These are phyloP conservation scores for Hetaerina titia DNA, from an alignment of 2,888 invertebrate species.

Conservation along the genomic window DNA sequence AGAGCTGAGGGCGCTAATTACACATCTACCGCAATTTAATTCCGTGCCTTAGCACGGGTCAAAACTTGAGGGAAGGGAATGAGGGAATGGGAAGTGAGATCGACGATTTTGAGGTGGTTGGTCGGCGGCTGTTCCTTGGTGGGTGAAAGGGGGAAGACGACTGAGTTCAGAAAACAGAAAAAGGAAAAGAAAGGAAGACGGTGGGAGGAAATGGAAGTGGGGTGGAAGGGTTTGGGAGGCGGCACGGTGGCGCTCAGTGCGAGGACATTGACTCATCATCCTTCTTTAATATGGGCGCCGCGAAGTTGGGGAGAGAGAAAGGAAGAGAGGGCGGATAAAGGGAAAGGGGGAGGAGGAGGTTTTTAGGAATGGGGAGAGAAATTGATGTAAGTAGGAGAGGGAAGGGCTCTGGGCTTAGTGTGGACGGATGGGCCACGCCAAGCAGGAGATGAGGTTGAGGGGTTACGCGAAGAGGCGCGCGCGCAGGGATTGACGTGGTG, in stretches of 20 bases:
- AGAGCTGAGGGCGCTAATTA: neutral
- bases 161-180: neutral
- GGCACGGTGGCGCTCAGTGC: neutral
- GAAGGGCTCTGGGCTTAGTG: neutral
- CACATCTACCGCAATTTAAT: neutral
- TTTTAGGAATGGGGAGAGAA: neutral
- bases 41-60: neutral
- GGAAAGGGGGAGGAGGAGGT: neutral
- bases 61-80: neutral
- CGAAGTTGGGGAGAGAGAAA: neutral
- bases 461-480: neutral
- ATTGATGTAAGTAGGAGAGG: neutral
- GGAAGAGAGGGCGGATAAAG: neutral
- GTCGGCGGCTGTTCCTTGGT: neutral
- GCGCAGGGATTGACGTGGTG: neutral
- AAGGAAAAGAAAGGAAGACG: neutral
- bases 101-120: neutral
- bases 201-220: neutral
- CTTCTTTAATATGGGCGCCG: conserved; percentile 56
- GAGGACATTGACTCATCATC: conserved; percentile 63
- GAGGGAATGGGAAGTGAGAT: neutral
- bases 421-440: neutral
- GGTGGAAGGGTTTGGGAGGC: neutral
- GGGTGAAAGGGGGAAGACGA: neutral
- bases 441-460: conserved; percentile 60